Conservation (phyloP, 1,140 invertebrate genomes). For the Chelonus insularis region DNA sequence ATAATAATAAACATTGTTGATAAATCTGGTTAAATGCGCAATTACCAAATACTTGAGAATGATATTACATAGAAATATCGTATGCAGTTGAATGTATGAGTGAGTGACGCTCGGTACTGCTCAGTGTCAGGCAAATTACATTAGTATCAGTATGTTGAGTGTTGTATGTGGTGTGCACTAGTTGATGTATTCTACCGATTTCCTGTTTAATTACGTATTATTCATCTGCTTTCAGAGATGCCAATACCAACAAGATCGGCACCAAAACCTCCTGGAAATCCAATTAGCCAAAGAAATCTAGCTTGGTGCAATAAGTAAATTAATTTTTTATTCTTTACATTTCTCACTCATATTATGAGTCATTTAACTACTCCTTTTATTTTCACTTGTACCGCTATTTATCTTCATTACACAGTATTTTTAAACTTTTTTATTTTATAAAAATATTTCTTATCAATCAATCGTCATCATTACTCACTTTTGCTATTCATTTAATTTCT, state of each 20-base stretch:
- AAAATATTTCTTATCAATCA: no score
- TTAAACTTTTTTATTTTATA: no score
- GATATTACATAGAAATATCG: constrained; percentile 13
- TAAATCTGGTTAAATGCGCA: constrained; percentile 5
- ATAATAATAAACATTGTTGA: constrained; percentile 9
- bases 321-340: constrained; percentile 14
- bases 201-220: constrained; percentile 15
- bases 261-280: constrained; percentile 46
- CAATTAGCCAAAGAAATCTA: constrained; percentile 34
- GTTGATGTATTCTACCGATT: constrained; percentile 14
- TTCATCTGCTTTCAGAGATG: constrained; percentile 44
- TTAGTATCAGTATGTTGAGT: constrained; percentile 18
- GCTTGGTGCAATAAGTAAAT: constrained; percentile 48
- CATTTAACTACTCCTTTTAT: constrained; percentile 4
- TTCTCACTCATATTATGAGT: constrained; percentile 18
- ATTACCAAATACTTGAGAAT: constrained; percentile 24
- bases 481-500: no score
- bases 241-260: constrained; percentile 53
- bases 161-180: neutral
- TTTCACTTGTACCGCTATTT: neutral
- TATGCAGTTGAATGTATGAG: constrained; percentile 14
- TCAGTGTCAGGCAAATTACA: constrained; percentile 41
- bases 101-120: constrained; percentile 25
- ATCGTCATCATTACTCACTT: no score
- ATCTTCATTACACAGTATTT: no score